These are phyloP conservation scores for Phortica okadai DNA, from an alignment of 2,888 invertebrate genomes.

Conservation along the genomic window DNA sequence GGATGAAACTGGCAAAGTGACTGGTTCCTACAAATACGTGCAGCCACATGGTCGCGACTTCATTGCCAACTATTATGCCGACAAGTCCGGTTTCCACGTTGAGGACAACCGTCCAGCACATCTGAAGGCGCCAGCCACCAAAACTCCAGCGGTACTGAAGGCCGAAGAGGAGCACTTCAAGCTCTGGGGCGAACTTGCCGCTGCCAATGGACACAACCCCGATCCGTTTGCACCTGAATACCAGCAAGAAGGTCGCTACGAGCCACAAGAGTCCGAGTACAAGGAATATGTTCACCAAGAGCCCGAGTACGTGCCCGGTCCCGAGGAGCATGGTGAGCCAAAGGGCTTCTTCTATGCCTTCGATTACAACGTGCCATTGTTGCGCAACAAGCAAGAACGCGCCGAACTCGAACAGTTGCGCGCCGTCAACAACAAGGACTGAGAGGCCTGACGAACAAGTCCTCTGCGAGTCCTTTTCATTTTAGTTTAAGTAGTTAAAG, in stretches of 20 bases:
- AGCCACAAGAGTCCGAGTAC: conserved; percentile 66
- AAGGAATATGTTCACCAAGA: conserved; percentile 72
- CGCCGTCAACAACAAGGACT: conserved; percentile 69
- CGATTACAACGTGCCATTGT: conserved; percentile 81
- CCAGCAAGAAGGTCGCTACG: conserved; percentile 68
- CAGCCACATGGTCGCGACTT: conserved; percentile 77
- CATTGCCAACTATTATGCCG: conserved; percentile 82
- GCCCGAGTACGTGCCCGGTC: conserved; percentile 73
- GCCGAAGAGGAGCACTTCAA: conserved; percentile 83
- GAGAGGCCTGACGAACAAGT: conserved; percentile 41
- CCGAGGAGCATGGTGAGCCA: conserved; percentile 79
- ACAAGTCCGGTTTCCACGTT: conserved; percentile 87
- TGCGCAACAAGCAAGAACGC: conserved; percentile 74
- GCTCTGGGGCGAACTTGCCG: conserved; percentile 83
- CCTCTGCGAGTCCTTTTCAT: conserved; percentile 12
- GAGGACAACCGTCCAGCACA: conserved; percentile 84
- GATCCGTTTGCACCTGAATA: conserved; percentile 76
- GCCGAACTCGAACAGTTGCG: conserved; percentile 72
- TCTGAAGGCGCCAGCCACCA: conserved; percentile 81
- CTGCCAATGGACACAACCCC: conserved; percentile 77
- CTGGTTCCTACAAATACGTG: conserved; percentile 85
- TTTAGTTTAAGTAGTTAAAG: conserved; percentile 25
- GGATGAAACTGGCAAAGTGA: conserved; percentile 81
- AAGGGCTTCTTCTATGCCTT: conserved; percentile 86
- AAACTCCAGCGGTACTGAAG: conserved; percentile 83